These are phyloP conservation scores for Picus viridis DNA, from an alignment of 2,797 vertebrate genomes.

Conservation along the genomic window DNA sequence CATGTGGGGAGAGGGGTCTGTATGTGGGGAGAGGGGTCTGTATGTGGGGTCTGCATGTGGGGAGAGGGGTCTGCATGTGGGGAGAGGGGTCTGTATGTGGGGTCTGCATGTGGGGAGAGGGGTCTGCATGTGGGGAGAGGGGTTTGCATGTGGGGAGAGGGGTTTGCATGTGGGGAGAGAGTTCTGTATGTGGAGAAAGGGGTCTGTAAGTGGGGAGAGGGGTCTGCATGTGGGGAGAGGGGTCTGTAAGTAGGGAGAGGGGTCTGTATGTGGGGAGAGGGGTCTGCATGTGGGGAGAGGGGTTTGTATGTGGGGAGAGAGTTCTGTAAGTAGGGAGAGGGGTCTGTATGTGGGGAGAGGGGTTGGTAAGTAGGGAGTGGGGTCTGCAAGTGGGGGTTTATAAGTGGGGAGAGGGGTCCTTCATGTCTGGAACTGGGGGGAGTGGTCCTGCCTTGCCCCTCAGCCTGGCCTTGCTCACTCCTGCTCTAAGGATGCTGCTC, in stretches of 20 bases:
- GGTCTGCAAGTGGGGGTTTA: fast-evolving
- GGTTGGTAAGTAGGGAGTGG: no score
- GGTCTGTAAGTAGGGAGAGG: fast-evolving
- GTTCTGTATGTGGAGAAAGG: fast-evolving
- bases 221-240: background rate
- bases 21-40: no score
- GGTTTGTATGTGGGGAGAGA: fast-evolving
- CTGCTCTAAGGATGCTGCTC: fast-evolving
- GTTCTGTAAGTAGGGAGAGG: background rate
- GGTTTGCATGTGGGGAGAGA: no score
- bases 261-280: no score
- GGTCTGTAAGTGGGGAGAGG: no score
- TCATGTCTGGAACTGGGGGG: background rate
- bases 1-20: no score
- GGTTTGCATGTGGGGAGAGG: fast-evolving
- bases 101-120: no score
- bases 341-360: fast-evolving
- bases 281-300: background rate
- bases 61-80: fast-evolving
- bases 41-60: background rate
- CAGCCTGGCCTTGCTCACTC: background rate
- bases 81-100: no score
- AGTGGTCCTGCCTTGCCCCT: background rate
- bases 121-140: background rate
- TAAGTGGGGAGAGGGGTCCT: fast-evolving